Conservation (phyloP, 2,113 vertebrate genomes). For the Gymnarchus niloticus region DNA sequence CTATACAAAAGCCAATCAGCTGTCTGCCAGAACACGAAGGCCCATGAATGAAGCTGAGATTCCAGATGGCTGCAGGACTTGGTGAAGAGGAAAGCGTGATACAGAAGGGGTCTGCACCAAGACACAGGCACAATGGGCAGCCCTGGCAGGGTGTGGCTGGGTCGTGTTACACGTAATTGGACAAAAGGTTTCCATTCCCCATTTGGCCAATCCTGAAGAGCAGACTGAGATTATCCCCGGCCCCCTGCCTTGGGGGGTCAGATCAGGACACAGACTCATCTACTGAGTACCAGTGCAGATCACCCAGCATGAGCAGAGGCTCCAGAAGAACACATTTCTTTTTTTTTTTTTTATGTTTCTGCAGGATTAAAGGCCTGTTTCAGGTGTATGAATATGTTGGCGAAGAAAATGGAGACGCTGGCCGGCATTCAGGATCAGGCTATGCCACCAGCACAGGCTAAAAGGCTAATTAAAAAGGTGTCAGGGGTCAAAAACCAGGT, state of each 20-base stretch:
- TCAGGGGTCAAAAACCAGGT: neutral
- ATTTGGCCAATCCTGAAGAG: neutral
- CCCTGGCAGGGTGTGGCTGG: neutral
- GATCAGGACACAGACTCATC: neutral
- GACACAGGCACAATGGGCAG: neutral
- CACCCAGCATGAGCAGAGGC: neutral
- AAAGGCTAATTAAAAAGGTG: neutral
- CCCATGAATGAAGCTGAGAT: neutral
- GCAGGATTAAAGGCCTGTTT: neutral
- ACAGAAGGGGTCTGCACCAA: neutral
- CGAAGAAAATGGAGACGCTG: neutral
- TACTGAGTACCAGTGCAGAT: neutral
- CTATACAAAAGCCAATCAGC: neutral
- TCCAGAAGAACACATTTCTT: neutral
- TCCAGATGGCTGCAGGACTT: neutral
- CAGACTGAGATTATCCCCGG: neutral
- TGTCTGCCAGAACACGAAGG: neutral
- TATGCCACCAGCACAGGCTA: neutral
- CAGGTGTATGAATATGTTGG: neutral
- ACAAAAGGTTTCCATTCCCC: neutral
- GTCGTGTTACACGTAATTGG: neutral
- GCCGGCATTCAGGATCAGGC: no score
- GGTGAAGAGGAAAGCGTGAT: neutral
- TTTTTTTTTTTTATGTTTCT: neutral
- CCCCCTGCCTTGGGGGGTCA: neutral